Base-by-base conservation (phyloP, 2,888 invertebrate genomes). In the Lutraria lutraria region DNA sequence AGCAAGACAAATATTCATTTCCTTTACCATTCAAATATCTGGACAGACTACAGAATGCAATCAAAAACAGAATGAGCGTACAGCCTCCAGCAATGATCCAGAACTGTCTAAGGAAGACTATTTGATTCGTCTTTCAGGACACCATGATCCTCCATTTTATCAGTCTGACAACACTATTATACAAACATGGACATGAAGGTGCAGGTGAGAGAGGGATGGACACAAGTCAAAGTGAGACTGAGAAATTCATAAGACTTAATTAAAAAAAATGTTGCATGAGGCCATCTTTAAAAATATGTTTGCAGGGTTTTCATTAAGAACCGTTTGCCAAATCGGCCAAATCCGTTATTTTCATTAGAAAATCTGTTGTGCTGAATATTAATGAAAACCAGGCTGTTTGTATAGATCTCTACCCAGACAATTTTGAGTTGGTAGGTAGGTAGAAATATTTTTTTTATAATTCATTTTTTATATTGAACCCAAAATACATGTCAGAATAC, bases 141-240 rank as follows among this genome's bases (percentile, higher is more conserved):
- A n/a, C 25, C 21, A 68, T n/a, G n/a, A 63, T 63, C n/a, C 12
- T 25, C n/a, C 13, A 16, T 56, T 56, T 15, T 68, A 25, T 43
- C 43, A n/a, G n/a, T 68, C 6, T 68, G n/a, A 68, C 63, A 68
- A 68, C 63, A 68, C 25, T 21, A 68, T 25, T 68, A 68, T 68
- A 68, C 43, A 43, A 43, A 43, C 25, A 68, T 25, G 63, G n/a
- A 68, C 25, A 68, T 21, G 25, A 68, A 8, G 13, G 8, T 68
- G 63, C 63, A 68, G 25, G 63, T 68, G 63, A 68, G 63, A 68
- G 25, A 68, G 25, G 63, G 63, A 68, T 25, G 63, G 63, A 68
- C 8, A n/a, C 25, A 68, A 68, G n/a, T 25, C 63, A 68, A 68
- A 25, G 63, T 25, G 25, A 68, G 63, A 68, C 63, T 68, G 12